A percentile compares a stretch with the other conserved stretches of the same genome.
phyloP scores from a whole-genome alignment of 2,113 vertebrate genomes.

The Fregetta grallaria region DNA sequence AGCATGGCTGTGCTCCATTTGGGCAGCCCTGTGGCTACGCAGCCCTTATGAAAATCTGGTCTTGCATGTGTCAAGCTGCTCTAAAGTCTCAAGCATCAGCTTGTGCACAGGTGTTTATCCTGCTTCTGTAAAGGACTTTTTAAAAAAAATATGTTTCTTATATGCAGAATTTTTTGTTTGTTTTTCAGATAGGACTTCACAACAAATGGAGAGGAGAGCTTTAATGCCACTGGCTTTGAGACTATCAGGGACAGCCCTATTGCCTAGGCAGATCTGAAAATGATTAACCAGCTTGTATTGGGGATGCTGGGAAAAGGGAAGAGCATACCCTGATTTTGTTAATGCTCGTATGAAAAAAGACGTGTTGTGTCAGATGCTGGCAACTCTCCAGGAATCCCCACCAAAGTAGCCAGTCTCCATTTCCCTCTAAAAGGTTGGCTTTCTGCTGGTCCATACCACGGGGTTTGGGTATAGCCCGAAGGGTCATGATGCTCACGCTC shows the following conservation, averaged over 20 bases:
- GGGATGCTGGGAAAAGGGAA: neutral
- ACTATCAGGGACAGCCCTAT: neutral
- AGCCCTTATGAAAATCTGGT: neutral
- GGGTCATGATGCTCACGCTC: rapidly evolving
- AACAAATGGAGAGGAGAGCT: neutral
- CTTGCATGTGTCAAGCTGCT: neutral
- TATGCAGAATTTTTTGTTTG: neutral
- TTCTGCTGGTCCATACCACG: rapidly evolving
- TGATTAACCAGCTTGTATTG: rapidly evolving
- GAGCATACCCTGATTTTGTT: neutral
- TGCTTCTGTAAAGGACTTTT: neutral
- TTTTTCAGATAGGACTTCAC: neutral
- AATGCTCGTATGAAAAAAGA: neutral
- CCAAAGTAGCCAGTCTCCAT: neutral
- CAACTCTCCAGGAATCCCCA: neutral
- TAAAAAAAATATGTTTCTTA: neutral
- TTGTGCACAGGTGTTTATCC: neutral
- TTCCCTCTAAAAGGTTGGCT: neutral
- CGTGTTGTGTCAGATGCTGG: neutral
- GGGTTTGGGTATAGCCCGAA: neutral
- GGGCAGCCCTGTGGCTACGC: neutral
- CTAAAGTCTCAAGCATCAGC: neutral
- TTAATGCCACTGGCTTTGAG: neutral
- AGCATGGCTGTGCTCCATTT: neutral
- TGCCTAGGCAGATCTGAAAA: neutral